Evolutionary conservation across 1,140 invertebrate species (phyloP), one percentile per base, ranked within the genome.

Genomic region (Brachionus rubens): DNA sequence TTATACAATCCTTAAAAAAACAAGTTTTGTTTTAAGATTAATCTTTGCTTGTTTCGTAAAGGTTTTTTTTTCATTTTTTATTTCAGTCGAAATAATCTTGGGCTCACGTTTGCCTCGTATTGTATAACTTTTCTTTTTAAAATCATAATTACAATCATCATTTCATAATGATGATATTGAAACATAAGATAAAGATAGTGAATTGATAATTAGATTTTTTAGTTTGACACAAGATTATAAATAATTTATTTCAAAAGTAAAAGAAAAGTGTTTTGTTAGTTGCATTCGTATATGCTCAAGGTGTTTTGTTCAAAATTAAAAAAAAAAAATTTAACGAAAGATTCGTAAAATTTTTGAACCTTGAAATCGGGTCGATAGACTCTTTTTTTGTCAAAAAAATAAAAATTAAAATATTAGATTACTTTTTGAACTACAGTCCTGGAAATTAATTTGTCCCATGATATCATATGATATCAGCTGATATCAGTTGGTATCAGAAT

Each of bases 1-100:
- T 59, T 59, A 59, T 59, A 59, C 54, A 59, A 59, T 59, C 54
- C 16, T 59, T 59, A 59, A 21, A 36, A 59, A 59, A 59, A 59
- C 54, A 59, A 59, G 12, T 59, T 59, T 26, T 41, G 54, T 59
- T 59, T n/a, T 36, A 54, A 59, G 36, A 59, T 33, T 59, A 59
- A 59, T 59, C 54, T 59, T 59, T 26, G 54, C 54, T 59, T 59
- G 3, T 36, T 36, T 36, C 9, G 33, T 9, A 36, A 36, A 36
- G 33, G 33, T 36, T 36, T 36, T n/a, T n/a, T n/a, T n/a, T n/a
- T n/a, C n/a, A n/a, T n/a, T n/a, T n/a, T n/a, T n/a, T 36, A 36
- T 5, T 5, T 3, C 9, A 5, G 30, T 59, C 33, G 28, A 59
- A 59, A 59, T 59, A 59, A 59, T 59, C 54, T 59, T 59, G 54